Evolutionary conservation across 2,888 invertebrate genomes (phyloP).

Genomic region (Drosophila helvetica): DNA sequence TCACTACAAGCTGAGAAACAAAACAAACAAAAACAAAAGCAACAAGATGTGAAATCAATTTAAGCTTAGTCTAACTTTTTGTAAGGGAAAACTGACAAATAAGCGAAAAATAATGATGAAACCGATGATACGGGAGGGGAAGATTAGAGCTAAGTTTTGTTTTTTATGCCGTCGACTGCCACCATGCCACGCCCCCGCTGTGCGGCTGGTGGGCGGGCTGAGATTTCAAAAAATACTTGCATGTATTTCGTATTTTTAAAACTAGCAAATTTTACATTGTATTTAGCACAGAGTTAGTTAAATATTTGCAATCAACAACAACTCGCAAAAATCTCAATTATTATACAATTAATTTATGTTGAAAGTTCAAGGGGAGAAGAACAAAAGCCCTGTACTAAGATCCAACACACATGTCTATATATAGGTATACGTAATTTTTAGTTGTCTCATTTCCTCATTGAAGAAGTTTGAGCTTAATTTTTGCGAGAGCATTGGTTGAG

Average conservation of each 20-base stretch:
- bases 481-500: slow-evolving; percentile 26
- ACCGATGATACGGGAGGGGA: slow-evolving; percentile 21
- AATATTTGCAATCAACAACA: slow-evolving; percentile 62
- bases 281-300: slow-evolving; percentile 70
- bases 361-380: not conserved
- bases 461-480: slow-evolving; percentile 34
- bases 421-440: slow-evolving; percentile 23
- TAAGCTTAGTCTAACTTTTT: slow-evolving; percentile 68
- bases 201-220: slow-evolving; percentile 41
- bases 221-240: slow-evolving; percentile 57
- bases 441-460: slow-evolving; percentile 6
- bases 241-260: slow-evolving; percentile 58
- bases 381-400: not conserved
- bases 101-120: slow-evolving; percentile 44
- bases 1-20: slow-evolving; percentile 14
- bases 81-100: slow-evolving; percentile 70
- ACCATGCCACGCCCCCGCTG: slow-evolving; percentile 5
- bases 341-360: slow-evolving; percentile 39
- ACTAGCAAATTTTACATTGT: slow-evolving; percentile 70
- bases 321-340: slow-evolving; percentile 47
- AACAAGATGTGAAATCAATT: slow-evolving; percentile 14
- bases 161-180: slow-evolving; percentile 57
- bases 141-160: slow-evolving; percentile 59
- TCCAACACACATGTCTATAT: slow-evolving; percentile 14
- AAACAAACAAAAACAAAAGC: slow-evolving; percentile 21